Conservation (phyloP, 2,113 vertebrate species). For the Lanius collurio region DNA sequence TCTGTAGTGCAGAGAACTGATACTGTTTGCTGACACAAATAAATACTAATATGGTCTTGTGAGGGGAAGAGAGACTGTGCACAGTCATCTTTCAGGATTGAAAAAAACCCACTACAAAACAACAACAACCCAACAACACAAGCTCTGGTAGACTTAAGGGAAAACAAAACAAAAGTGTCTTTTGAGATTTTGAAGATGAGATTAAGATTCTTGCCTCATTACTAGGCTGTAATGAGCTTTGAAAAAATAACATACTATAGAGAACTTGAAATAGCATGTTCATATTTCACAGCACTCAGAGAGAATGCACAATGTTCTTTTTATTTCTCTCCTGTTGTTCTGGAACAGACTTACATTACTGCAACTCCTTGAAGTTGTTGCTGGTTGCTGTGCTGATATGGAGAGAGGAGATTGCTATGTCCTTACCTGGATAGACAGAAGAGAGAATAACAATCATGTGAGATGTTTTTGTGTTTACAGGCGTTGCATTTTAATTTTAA, state of each 20-base stretch:
- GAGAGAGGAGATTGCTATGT: neutral
- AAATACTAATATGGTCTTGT: conserved; percentile 37
- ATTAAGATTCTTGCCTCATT: neutral
- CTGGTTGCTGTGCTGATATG: neutral
- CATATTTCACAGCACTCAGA: neutral
- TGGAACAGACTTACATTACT: neutral
- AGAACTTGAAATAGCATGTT: neutral
- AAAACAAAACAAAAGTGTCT: neutral
- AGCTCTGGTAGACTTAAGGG: neutral
- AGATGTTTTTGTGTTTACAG: neutral
- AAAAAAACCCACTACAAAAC: neutral
- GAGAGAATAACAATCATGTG: neutral
- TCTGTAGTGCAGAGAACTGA: conserved; percentile 17
- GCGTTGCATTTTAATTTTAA: neutral
- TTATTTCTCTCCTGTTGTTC: neutral
- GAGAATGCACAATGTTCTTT: neutral
- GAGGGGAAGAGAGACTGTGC: neutral
- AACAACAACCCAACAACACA: neutral
- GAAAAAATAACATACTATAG: neutral
- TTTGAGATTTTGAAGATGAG: neutral
- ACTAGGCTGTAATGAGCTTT: neutral
- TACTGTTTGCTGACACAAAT: conserved; percentile 58
- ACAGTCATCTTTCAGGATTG: neutral
- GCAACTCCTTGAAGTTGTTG: neutral
- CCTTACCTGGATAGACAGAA: neutral